Evolutionary conservation across 2,888 invertebrate species (phyloP).

Genomic region (Pammene aurita): DNA sequence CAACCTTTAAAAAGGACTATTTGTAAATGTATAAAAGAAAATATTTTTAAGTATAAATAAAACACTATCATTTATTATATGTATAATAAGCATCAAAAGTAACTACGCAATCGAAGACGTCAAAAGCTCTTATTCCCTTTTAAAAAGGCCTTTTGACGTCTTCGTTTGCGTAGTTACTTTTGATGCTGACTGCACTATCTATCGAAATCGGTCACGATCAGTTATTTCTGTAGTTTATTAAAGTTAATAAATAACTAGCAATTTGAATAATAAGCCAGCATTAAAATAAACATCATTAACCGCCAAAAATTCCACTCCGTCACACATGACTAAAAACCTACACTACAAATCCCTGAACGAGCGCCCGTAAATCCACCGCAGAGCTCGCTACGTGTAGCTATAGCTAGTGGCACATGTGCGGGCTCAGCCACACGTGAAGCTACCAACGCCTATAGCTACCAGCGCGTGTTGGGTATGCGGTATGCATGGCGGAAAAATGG

Average conservation of each 20-base stretch:
- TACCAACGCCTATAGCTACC: conserved; percentile 13
- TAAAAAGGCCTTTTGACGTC: too few species aligned
- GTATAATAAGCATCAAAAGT: too few species aligned
- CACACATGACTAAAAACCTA: conserved; percentile 27
- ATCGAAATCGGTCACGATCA: too few species aligned
- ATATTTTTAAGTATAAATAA: too few species aligned
- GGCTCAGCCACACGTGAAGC: conserved; percentile 38
- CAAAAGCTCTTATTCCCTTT: too few species aligned
- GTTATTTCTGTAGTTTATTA: too few species aligned
- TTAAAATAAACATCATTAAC: conserved; percentile 1
- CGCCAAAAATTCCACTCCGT: conserved; percentile 1
- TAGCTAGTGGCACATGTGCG: conserved; percentile 28
- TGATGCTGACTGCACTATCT: too few species aligned
- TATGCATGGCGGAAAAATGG: conserved; percentile 1
- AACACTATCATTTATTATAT: too few species aligned
- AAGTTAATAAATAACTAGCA: background rate
- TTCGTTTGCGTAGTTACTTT: too few species aligned
- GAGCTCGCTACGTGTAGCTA: conserved; percentile 22
- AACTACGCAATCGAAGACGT: too few species aligned
- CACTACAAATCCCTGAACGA: conserved; percentile 41
- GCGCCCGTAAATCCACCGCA: conserved; percentile 41
- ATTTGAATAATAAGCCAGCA: background rate
- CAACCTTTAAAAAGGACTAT: too few species aligned
- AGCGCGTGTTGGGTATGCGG: background rate
- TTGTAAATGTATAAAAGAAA: too few species aligned